Evolutionary conservation across 2,888 invertebrate genomes (phyloP), one percentile per base, ranked within the genome.

Genomic region (Dicyrtomina minuta): DNA sequence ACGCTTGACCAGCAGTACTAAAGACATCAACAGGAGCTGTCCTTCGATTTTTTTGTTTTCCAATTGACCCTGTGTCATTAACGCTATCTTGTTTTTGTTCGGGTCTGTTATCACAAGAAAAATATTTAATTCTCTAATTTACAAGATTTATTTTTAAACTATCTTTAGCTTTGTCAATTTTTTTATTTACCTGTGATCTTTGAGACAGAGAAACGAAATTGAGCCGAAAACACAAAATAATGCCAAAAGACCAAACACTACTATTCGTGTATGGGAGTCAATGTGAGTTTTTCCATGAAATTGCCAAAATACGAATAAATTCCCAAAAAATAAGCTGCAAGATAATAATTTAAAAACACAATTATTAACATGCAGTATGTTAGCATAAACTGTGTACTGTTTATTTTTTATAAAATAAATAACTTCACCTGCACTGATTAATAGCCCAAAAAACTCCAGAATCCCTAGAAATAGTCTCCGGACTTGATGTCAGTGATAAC

Each of bases 361-460:
- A 33, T 33, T 5, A 33, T 5, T 33, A 5, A 33, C n/a, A n/a
- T n/a, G n/a, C n/a, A n/a, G n/a, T 33, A 5, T 33, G 33, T 33
- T 33, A 8, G 8, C 8, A 5, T 33, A 5, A 5, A 33, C 8
- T 33, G n/a, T n/a, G n/a, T 8, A 5, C 3, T 8, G 3, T 33
- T 33, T 33, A 33, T 5, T 33, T 8, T 33, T n/a, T n/a, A n/a
- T n/a, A 3, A 33, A 33, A 33, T 3, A 33, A 5, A 5, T 33
- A 5, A n/a, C n/a, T n/a, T 75, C 81, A 91, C 92, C 92, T 92
- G 84, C 89, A 89, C 82, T 97, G 96, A 74, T 96, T 85, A 84
- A 98, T 88, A 0, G 96, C 96, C 97, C 97, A 98, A 82, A 98
- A 98, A 59, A 98, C 86, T 13, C 97, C 96, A 13, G 95, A 93